Evolutionary conservation across 2,888 invertebrate genomes (phyloP).

Genomic region (Nymphalis polychloros): DNA sequence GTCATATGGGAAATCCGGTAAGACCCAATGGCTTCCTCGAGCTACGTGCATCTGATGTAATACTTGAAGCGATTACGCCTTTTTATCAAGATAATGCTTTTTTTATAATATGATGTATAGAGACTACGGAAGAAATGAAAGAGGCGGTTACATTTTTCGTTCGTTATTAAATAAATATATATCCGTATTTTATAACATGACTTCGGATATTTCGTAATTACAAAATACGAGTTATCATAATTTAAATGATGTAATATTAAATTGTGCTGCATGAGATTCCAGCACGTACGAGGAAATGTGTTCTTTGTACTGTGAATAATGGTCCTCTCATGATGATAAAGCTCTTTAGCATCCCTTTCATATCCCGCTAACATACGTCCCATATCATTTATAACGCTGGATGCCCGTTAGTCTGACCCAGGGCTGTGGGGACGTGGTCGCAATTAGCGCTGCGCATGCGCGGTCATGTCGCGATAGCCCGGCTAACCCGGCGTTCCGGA

Average conservation of each 20-base stretch:
- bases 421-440: slow-evolving; percentile 45
- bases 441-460: slow-evolving; percentile 60
- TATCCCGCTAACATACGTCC: slow-evolving; percentile 32
- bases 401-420: slow-evolving; percentile 34
- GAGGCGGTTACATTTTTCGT: slow-evolving; percentile 15
- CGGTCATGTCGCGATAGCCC: slow-evolving; percentile 42
- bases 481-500: slow-evolving; percentile 26
- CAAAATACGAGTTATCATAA: background rate
- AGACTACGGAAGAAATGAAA: slow-evolving; percentile 24
- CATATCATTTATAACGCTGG: slow-evolving; percentile 31
- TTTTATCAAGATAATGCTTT: slow-evolving; percentile 23
- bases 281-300: slow-evolving; percentile 17
- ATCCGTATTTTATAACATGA: background rate
- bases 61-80: slow-evolving; percentile 18
- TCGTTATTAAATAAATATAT: background rate
- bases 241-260: background rate
- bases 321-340: slow-evolving; percentile 29
- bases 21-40: slow-evolving; percentile 26
- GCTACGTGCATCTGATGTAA: slow-evolving; percentile 26
- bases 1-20: slow-evolving; percentile 35
- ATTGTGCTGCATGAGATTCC: slow-evolving; percentile 18
- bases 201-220: background rate
- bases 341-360: slow-evolving; percentile 27
- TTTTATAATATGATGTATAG: slow-evolving; percentile 6
- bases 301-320: slow-evolving; percentile 24